Evolutionary conservation across 2,113 vertebrate genomes (phyloP), one percentile per base, ranked within the genome.

Genomic region (Rhizomys pruinosus): DNA sequence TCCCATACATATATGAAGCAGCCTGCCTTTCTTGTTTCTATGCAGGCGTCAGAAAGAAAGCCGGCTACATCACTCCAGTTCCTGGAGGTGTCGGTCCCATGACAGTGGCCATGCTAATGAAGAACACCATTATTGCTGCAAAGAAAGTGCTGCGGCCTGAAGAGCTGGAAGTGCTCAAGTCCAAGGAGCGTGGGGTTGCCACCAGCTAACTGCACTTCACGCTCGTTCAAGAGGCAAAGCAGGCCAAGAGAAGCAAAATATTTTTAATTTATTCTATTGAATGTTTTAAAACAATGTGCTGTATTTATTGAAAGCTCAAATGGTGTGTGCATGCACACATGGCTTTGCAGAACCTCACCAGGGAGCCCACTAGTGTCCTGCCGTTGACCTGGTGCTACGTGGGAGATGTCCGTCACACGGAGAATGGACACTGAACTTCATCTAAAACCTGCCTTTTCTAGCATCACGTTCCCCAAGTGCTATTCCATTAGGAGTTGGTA

Each of bases 71-170:
- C 97, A 99, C 99, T 0, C 99, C 99, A 0, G 99, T 99, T 1
- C 99, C 99, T 0, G 99, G 99, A 0, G 99, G 99, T 0, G 99
- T 99, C 0, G 99, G 99, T 68, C 99, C 99, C 93, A 99, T 99
- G 99, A 99, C 99, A 0, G 99, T 99, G 61, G 99, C 99, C 4
- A 99, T 99, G 99, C 98, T 99, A 7, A 99, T 99, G 99, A 99
- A 99, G 95, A 99, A 99, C 97, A 99, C 99, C 22, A 98, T 99
- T 95, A 99, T 99, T 3, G 99, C 99, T 4, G 99, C 99, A 6
- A 99, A 99, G 97, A 99, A 99, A 44, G 92, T 99, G 92, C 96
- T 99, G 94, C 98, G 98, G 47, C 98, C 97, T 22, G 98, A 98
- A 93, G 98, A 98, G 68, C 94, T 98, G 32, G 98, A 98, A 89